Conservation (phyloP, 2,888 invertebrate genomes). For the Phasia obesa region DNA sequence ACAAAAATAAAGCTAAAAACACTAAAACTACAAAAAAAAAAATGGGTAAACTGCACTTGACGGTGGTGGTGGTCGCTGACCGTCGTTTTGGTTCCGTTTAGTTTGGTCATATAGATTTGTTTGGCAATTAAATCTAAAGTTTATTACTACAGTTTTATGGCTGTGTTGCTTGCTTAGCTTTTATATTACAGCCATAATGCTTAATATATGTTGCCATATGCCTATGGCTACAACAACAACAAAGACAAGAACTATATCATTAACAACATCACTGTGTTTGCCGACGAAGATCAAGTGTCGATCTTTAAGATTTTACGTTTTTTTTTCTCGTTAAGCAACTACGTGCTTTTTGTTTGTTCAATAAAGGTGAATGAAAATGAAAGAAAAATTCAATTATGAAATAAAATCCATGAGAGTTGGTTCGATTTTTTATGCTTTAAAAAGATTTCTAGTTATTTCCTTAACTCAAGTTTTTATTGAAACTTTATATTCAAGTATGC, state of each 20-base stretch:
- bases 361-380: conserved; percentile 29
- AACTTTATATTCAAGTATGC: too few relatives aligned
- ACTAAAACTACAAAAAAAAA: conserved; percentile 8
- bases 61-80: conserved; percentile 26
- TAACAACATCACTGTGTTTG: conserved; percentile 27
- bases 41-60: conserved; percentile 17
- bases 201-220: conserved; percentile 14
- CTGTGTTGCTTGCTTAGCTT: conserved; percentile 8
- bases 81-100: conserved; percentile 11
- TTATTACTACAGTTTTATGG: conserved; percentile 54
- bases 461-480: too few relatives aligned
- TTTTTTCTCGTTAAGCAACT: not conserved
- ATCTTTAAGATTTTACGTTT: conserved; percentile 34
- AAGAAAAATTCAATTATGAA: conserved; percentile 21
- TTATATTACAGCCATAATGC: conserved; percentile 7
- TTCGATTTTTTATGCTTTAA: not conserved
- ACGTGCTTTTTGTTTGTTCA: not conserved
- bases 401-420: not conserved
- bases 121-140: conserved; percentile 66
- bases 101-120: conserved; percentile 58
- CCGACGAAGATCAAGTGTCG: conserved; percentile 64
- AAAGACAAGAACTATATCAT: conserved; percentile 5
- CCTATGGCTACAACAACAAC: conserved; percentile 8
- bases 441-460: not conserved
- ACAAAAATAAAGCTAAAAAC: conserved; percentile 24